phyloP scores from a whole-genome alignment of 1,140 invertebrate genomes.

The Drosophila sp. region DNA sequence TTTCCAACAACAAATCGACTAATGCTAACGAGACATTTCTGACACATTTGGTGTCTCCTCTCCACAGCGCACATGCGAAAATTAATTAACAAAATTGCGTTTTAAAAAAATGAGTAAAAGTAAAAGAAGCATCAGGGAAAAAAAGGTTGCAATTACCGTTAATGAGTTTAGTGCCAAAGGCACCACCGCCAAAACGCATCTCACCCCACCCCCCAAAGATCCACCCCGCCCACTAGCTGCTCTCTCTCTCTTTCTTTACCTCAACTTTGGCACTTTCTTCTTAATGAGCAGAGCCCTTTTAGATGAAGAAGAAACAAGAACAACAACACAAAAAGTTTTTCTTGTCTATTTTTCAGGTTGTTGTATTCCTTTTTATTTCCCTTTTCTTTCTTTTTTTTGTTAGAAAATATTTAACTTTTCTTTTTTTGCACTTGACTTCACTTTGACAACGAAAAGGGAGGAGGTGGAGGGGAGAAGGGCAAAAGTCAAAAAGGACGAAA shows the following conservation, averaged over 20 bases:
- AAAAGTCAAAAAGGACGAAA: slow-evolving; percentile 4
- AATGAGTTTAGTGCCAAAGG: slow-evolving; percentile 80
- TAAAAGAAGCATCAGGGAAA: slow-evolving; percentile 17
- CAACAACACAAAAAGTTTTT: slow-evolving; percentile 43
- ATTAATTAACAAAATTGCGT: slow-evolving; percentile 81
- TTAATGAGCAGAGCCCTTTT: slow-evolving; percentile 66
- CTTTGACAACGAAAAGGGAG: slow-evolving; percentile 47
- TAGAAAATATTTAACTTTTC: slow-evolving; percentile 57
- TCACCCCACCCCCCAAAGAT: neutral
- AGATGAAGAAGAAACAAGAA: neutral
- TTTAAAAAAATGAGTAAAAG: slow-evolving; percentile 45
- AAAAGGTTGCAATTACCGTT: slow-evolving; percentile 79
- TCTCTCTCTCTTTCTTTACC: neutral
- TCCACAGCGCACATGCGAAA: slow-evolving; percentile 54
- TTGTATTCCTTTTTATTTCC: slow-evolving; percentile 6
- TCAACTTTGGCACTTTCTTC: slow-evolving; percentile 18
- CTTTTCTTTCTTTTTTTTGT: neutral
- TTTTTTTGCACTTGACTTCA: slow-evolving; percentile 71
- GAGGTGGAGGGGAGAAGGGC: slow-evolving; percentile 13
- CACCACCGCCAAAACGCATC: slow-evolving; percentile 49
- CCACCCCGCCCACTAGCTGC: neutral
- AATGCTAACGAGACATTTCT: slow-evolving; percentile 60
- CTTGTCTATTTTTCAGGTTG: slow-evolving; percentile 48
- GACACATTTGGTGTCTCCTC: slow-evolving; percentile 19
- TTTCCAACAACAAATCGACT: slow-evolving; percentile 43